A percentile compares a stretch with the other conserved stretches of the same genome.
Evolutionary conservation across 2,797 vertebrate species (phyloP).

Genomic region (Loris lydekkerianus): DNA sequence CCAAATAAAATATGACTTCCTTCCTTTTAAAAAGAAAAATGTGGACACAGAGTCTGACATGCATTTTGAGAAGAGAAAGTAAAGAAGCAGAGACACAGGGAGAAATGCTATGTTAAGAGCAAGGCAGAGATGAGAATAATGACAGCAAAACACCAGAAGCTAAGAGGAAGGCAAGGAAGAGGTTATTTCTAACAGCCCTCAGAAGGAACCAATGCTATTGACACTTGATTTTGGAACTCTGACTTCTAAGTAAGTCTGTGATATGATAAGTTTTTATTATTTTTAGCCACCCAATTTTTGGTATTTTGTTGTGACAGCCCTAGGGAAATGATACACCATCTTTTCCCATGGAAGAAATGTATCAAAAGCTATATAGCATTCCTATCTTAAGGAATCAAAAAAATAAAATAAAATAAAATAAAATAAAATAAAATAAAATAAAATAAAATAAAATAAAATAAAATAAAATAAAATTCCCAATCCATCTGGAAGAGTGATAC

Average conservation of each 20-base stretch:
- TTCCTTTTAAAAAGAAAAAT: not conserved
- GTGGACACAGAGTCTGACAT: not conserved
- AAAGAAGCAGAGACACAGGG: not conserved
- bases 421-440: too few relatives aligned
- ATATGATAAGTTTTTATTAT: conserved; percentile 23
- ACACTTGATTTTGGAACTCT: conserved; percentile 3
- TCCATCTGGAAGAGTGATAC: not conserved
- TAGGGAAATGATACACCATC: not conserved
- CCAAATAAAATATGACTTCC: not conserved
- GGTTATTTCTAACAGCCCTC: not conserved
- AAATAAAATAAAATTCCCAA: too few relatives aligned
- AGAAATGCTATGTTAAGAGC: not conserved
- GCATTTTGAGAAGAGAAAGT: not conserved
- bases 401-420: too few relatives aligned
- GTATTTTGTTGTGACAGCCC: not conserved
- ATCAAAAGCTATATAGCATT: not conserved
- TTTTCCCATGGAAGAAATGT: not conserved
- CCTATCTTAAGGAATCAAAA: not conserved
- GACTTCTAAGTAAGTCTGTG: not conserved
- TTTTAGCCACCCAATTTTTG: not conserved
- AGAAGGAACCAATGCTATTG: not conserved
- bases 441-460: too few relatives aligned
- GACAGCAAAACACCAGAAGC: not conserved
- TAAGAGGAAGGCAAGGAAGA: not conserved
- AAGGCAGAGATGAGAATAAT: not conserved